Evolutionary conservation across 2,113 vertebrate genomes (phyloP).

Genomic region (Phrynosoma blainvillii): DNA sequence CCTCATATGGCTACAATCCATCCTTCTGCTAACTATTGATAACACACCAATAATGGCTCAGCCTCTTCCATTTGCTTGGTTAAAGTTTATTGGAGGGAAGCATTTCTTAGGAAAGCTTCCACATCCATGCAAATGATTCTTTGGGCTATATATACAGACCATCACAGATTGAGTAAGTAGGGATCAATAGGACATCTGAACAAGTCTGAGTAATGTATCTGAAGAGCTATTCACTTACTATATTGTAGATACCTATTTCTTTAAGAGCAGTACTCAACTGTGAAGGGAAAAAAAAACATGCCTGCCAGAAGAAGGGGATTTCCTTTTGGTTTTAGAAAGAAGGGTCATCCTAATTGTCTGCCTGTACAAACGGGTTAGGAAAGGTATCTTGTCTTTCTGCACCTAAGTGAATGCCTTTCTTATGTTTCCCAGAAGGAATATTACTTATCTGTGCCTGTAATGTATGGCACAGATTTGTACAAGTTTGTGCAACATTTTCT

Average conservation of each 20-base stretch:
- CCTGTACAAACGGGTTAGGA: not conserved
- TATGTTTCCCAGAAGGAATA: accelerated
- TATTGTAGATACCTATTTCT: not conserved
- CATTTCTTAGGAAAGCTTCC: not conserved
- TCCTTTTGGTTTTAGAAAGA: slow-evolving; percentile 21
- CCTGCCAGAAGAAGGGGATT: accelerated
- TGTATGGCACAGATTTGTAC: not conserved
- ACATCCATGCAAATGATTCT: not conserved
- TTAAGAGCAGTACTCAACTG: slow-evolving; percentile 5
- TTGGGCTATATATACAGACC: not conserved
- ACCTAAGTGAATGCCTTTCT: not conserved
- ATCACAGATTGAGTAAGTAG: not conserved
- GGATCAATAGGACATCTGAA: not conserved
- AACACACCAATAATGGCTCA: not conserved
- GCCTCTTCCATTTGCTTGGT: not conserved
- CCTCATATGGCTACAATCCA: not conserved
- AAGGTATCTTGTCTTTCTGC: not conserved
- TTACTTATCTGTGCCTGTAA: accelerated
- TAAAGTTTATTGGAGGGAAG: not conserved
- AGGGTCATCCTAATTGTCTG: not conserved
- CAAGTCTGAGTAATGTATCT: not conserved
- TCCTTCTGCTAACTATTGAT: not conserved
- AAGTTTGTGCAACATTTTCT: not conserved
- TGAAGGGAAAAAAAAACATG: not conserved
- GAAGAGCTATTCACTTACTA: not conserved